These are phyloP conservation scores for Heterodera schachtii DNA, from an alignment of 1,140 invertebrate genomes.

Conservation along the genomic window DNA sequence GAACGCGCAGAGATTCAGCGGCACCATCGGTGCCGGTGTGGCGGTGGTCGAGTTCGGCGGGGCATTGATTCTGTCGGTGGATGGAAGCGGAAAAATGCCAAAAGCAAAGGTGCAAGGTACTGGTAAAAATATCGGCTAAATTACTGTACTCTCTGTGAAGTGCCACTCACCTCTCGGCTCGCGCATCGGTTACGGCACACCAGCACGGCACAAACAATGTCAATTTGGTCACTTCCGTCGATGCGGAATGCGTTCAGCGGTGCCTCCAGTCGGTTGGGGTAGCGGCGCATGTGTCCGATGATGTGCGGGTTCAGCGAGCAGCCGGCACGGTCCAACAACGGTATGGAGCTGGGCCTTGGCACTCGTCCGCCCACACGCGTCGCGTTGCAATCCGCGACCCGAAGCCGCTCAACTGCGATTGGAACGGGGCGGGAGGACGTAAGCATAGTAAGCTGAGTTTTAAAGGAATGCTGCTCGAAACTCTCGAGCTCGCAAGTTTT, in stretches of 20 bases:
- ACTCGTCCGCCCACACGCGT: constrained; percentile 52
- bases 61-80: not conserved
- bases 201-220: constrained; percentile 55
- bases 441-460: not conserved
- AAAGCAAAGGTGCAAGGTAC: no score
- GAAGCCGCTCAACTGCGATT: constrained; percentile 34
- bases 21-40: not conserved
- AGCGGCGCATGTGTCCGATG: constrained; percentile 47
- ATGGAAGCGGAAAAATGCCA: no score
- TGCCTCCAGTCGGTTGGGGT: constrained; percentile 48
- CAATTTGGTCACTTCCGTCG: constrained; percentile 57
- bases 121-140: no score
- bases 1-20: not conserved
- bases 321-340: constrained; percentile 34
- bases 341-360: constrained; percentile 46
- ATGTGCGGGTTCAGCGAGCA: constrained; percentile 62
- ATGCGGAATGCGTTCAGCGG: constrained; percentile 54
- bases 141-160: no score
- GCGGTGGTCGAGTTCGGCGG: not conserved
- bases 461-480: not conserved
- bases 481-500: no score
- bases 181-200: constrained; percentile 39
- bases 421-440: not conserved
- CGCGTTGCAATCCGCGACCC: constrained; percentile 55
- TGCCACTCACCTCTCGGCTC: not conserved